Evolutionary conservation across 2,113 vertebrate species (phyloP).

Genomic region (Carlito syrichta): DNA sequence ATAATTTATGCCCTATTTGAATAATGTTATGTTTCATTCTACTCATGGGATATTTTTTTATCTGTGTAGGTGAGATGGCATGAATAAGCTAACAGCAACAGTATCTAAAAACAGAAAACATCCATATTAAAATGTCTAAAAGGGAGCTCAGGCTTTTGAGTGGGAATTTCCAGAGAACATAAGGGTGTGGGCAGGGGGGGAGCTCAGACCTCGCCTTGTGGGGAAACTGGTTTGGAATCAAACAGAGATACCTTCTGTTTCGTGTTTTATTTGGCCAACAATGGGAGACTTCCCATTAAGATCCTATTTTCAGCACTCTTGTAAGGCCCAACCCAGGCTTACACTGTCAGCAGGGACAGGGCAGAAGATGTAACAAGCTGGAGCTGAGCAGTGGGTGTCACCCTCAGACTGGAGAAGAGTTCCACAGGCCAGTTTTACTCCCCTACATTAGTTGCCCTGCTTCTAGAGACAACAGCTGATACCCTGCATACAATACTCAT

Average conservation of each 20-base stretch:
- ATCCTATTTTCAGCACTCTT: slow-evolving; percentile 22
- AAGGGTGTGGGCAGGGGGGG: not conserved
- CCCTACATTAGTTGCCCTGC: not conserved
- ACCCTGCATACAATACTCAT: not conserved
- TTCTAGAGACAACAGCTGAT: not conserved
- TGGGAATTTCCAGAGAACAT: not conserved
- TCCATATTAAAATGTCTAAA: not conserved
- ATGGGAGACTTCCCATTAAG: not conserved
- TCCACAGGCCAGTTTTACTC: not conserved
- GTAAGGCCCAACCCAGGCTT: not conserved
- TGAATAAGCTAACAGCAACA: slow-evolving; percentile 32
- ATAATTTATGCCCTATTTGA: not conserved
- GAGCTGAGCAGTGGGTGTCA: not conserved
- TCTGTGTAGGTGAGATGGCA: not conserved
- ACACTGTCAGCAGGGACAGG: not conserved
- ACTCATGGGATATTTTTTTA: slow-evolving; percentile 4
- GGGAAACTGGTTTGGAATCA: slow-evolving; percentile 25
- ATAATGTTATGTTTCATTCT: slow-evolving; percentile 1
- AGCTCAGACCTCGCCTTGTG: not conserved
- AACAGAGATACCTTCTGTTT: slow-evolving; percentile 63
- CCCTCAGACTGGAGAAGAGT: not conserved
- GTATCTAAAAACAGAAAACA: slow-evolving; percentile 26
- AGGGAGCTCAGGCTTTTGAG: not conserved
- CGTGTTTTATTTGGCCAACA: slow-evolving; percentile 7
- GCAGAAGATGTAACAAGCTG: not conserved